Percentiles rank a stretch among this genome's conserved stretches.
These are phyloP conservation scores for Indicator indicator DNA, from an alignment of 2,113 vertebrate species.

Conservation along the genomic window DNA sequence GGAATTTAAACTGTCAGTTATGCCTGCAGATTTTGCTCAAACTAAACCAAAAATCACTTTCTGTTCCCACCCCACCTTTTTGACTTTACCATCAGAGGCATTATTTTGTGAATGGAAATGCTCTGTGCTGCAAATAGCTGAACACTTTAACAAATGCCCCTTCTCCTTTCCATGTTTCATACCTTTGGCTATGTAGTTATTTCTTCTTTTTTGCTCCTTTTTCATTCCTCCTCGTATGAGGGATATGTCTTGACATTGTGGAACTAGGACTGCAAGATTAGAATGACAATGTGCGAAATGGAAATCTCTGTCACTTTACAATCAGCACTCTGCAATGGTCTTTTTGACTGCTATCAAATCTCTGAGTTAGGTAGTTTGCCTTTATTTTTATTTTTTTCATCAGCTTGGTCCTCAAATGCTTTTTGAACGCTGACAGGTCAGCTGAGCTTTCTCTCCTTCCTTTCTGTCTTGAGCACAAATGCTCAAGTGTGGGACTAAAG, in stretches of 20 bases:
- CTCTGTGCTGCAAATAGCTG: background rate
- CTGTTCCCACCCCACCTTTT: background rate
- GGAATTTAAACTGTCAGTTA: background rate
- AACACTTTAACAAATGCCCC: background rate
- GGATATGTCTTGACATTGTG: background rate
- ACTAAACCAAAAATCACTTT: background rate
- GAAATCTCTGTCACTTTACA: conserved; percentile 19
- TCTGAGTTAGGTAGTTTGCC: background rate
- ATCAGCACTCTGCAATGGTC: background rate
- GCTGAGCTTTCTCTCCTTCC: background rate
- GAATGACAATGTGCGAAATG: conserved; percentile 23
- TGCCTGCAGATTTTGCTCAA: background rate
- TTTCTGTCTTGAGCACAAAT: background rate
- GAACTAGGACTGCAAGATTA: background rate
- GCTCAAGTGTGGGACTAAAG: background rate
- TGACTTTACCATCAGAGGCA: background rate
- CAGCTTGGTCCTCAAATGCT: background rate
- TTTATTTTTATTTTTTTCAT: conserved; percentile 19
- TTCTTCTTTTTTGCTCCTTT: background rate
- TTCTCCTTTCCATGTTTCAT: background rate
- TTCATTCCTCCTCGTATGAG: background rate
- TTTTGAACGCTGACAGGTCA: background rate
- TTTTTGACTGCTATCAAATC: background rate
- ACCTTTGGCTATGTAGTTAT: background rate
- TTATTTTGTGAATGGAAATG: background rate